phyloP scores from a whole-genome alignment of 1,140 invertebrate species.

The Sycophila sp. region DNA sequence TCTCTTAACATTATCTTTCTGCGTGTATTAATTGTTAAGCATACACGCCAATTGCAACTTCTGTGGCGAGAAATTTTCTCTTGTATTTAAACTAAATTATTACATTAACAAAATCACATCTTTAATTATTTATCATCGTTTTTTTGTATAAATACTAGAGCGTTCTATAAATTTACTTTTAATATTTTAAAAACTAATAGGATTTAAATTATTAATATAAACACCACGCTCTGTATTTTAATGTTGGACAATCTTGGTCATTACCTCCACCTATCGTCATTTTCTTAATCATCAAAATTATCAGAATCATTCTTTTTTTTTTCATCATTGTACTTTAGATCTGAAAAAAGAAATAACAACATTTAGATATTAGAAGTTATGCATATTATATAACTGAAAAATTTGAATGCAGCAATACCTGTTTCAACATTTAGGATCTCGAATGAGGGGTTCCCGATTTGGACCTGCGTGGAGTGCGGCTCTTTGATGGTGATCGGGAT shows the following conservation, averaged over 20 bases:
- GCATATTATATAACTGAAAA: neutral
- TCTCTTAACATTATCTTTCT: neutral
- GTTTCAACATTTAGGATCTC: conserved; percentile 11
- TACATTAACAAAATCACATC: conserved; percentile 10
- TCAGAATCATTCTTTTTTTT: too few relatives aligned
- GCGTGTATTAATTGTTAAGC: neutral
- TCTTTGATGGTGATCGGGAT: conserved; percentile 65
- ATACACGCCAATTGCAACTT: neutral
- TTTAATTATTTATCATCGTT: neutral
- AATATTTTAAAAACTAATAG: conserved; percentile 1
- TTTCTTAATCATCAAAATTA: too few relatives aligned
- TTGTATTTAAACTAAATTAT: neutral
- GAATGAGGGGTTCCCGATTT: conserved; percentile 54
- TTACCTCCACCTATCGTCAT: too few relatives aligned
- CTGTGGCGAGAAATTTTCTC: conserved; percentile 9
- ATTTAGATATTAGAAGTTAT: too few relatives aligned
- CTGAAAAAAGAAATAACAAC: neutral
- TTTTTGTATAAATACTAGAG: neutral
- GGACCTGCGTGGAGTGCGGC: conserved; percentile 62
- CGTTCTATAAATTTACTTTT: conserved; percentile 10
- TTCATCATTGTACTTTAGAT: too few relatives aligned
- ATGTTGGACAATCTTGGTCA: too few relatives aligned
- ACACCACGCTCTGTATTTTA: too few relatives aligned
- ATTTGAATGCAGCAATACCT: neutral
- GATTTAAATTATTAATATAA: conserved; percentile 16